These are phyloP conservation scores for Hypsibius dujardini DNA, from an alignment of 1,140 invertebrate species.

Conservation along the genomic window DNA sequence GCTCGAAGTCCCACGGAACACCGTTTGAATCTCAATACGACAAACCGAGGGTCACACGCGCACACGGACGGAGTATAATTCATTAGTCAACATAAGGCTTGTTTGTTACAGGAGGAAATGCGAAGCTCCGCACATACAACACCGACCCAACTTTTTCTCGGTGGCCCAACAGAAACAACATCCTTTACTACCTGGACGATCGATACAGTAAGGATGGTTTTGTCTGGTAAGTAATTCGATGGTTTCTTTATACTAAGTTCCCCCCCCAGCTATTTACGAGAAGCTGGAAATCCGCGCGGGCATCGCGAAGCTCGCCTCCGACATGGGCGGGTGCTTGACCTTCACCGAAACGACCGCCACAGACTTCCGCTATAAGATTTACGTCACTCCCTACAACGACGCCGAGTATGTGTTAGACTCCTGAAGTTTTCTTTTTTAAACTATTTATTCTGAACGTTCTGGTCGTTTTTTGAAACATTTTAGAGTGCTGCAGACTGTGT, in stretches of 20 bases:
- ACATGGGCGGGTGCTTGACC: neutral
- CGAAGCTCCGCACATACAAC: neutral
- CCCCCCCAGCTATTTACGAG: neutral
- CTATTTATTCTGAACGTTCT: too few species aligned
- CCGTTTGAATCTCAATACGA: too few species aligned
- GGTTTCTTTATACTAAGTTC: neutral
- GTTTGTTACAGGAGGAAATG: neutral
- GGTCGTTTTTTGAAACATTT: too few species aligned
- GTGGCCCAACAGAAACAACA: neutral
- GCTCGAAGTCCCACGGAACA: too few species aligned
- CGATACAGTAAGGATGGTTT: neutral
- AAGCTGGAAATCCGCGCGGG: neutral
- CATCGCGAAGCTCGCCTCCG: neutral
- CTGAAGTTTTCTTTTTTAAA: too few species aligned
- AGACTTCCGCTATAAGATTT: neutral
- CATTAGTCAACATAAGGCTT: too few species aligned
- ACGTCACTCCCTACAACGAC: neutral
- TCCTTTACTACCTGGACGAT: neutral
- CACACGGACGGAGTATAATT: too few species aligned
- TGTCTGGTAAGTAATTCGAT: neutral
- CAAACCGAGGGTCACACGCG: too few species aligned
- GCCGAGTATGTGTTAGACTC: too few species aligned
- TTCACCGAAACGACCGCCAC: neutral
- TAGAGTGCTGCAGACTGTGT: too few species aligned
- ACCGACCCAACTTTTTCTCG: neutral